These are phyloP conservation scores for Nestor notabilis DNA, from an alignment of 2,113 vertebrate genomes.

Conservation along the genomic window DNA sequence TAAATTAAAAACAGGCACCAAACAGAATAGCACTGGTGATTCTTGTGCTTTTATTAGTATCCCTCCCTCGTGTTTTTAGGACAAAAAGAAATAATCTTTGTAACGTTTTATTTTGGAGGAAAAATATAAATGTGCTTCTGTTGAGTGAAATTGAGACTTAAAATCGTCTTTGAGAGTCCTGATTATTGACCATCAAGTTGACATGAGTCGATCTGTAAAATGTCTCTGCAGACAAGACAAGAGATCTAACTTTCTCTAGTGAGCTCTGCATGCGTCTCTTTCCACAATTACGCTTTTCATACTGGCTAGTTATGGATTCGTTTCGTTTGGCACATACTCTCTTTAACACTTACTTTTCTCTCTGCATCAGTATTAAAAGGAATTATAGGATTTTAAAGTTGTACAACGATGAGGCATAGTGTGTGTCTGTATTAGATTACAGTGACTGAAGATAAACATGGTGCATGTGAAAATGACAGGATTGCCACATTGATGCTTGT, in stretches of 20 bases:
- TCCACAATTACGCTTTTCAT: not conserved
- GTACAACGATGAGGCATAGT: not conserved
- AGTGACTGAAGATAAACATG: not conserved
- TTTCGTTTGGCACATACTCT: not conserved
- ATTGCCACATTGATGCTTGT: not conserved
- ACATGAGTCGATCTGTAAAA: rapidly evolving
- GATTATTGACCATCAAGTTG: not conserved
- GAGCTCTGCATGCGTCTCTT: not conserved
- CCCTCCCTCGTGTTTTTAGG: rapidly evolving
- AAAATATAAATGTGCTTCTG: not conserved
- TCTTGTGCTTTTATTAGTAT: not conserved
- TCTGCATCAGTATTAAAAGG: not conserved
- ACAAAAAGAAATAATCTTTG: not conserved
- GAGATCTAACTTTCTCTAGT: not conserved
- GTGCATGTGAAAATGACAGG: not conserved
- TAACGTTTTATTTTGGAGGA: not conserved
- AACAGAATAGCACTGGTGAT: not conserved
- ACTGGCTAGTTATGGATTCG: not conserved
- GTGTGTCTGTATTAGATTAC: not conserved
- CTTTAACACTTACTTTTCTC: not conserved
- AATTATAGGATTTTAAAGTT: not conserved
- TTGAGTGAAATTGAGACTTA: not conserved
- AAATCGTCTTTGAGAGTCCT: not conserved
- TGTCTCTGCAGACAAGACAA: not conserved
- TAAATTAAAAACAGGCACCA: not conserved